Evolutionary conservation across 37 sponge, comb jelly and placozoan species (phyloP), one percentile per base, ranked within the genome.

Genomic region (Geodia barretti): DNA sequence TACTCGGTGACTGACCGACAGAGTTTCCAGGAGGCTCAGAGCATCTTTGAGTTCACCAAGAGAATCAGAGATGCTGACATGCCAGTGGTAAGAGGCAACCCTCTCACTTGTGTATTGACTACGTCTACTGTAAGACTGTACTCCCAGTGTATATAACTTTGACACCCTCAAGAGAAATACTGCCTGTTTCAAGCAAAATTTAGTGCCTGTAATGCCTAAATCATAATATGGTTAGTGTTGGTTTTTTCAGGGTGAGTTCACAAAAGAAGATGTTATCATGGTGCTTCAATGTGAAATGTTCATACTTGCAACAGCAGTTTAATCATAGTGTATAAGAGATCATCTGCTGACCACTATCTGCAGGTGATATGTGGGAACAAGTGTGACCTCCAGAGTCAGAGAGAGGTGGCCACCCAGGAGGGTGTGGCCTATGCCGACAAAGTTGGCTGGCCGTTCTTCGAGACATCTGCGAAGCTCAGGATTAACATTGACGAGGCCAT

Each of bases 361-460:
- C 74, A 93, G 94, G 87, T 95, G 21, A 26, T 96, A 21, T 89
- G 90, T 79, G 98, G 98, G 36, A 97, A 97, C 77, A 97, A 97
- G 66, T 70, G 69, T 65, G 98, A 97, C 43, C 87, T 97, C 0
- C 90, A 66, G 3, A 60, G 64, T 39, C 24, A 58, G 2, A 62
- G 96, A 64, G 80, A n/a, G 33, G 95, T 97, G 0, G 66, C 83
- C 33, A 75, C 60, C 1, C 35, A 37, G 23, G 86, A 97, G 39
- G 98, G 90, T 24, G 65, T 59, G 1, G 83, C 39, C 0, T 72
- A 83, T 34, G 95, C 98, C 21, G 60, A 76, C 20, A 40, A 72
- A 5, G n/a, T 87, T 30, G 87, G 85, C 25, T 72, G 87, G 43
- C 92, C 90, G 0, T 97, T 90, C 83, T 83, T 94, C 25, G 98